phyloP scores from a whole-genome alignment of 2,797 vertebrate genomes.

The Echiichthys vipera region DNA sequence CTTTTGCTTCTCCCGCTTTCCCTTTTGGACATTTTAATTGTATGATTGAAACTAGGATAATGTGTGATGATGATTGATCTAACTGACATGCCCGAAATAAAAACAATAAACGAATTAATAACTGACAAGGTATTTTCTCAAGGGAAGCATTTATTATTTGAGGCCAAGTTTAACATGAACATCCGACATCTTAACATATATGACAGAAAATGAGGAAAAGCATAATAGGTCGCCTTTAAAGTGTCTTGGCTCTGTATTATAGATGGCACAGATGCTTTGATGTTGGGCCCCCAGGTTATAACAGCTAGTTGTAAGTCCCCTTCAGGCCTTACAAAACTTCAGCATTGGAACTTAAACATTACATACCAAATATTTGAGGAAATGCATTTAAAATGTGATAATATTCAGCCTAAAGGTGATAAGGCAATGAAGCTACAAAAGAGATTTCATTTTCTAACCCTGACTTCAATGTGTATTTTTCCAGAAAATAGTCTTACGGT shows the following conservation, averaged over 20 bases:
- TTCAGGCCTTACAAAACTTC: background rate
- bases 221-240: no score
- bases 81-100: no score
- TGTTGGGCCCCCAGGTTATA: slow-evolving; percentile 11
- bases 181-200: background rate
- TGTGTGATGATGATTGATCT: no score
- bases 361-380: slow-evolving; percentile 13
- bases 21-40: no score
- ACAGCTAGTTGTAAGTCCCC: background rate
- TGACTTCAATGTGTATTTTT: background rate
- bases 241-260: background rate
- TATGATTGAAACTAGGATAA: no score
- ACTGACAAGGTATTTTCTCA: no score
- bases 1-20: no score
- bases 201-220: no score
- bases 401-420: background rate
- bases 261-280: slow-evolving; percentile 11
- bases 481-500: background rate
- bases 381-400: background rate
- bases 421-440: background rate
- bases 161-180: no score
- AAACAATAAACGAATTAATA: no score
- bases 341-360: slow-evolving; percentile 5
- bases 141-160: no score
- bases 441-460: background rate